These are phyloP conservation scores for Hemicordylus capensis DNA, from an alignment of 2,113 vertebrate species.

Conservation along the genomic window DNA sequence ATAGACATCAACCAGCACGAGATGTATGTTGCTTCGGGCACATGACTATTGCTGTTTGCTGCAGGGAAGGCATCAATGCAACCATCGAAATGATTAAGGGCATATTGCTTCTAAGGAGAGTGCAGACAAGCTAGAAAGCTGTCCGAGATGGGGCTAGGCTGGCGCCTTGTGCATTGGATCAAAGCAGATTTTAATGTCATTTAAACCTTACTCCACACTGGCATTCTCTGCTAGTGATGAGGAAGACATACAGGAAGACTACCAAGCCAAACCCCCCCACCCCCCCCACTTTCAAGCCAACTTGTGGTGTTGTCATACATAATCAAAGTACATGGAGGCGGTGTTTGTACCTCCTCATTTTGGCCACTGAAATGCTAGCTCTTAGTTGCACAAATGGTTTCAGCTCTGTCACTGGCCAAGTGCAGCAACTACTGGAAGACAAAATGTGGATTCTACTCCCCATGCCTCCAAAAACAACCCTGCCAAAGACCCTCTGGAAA, in stretches of 20 bases:
- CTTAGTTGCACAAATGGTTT: not conserved
- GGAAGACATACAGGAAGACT: not conserved
- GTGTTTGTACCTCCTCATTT: not conserved
- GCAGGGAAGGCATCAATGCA: conserved; percentile 14
- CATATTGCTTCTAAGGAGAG: conserved; percentile 16
- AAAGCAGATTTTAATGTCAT: not conserved
- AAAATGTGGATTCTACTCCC: too few relatives aligned
- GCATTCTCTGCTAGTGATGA: not conserved
- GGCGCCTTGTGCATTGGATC: not conserved
- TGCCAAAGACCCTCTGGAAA: not conserved
- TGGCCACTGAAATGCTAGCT: not conserved
- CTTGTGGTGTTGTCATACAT: not conserved
- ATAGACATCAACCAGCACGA: not conserved
- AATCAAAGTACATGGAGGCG: not conserved
- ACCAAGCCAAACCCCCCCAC: too few relatives aligned
- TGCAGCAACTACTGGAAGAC: not conserved
- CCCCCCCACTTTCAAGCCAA: not conserved
- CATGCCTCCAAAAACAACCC: not conserved
- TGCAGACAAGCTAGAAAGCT: not conserved
- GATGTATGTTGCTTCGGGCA: not conserved
- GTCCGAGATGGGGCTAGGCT: not conserved
- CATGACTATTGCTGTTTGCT: conserved; percentile 26
- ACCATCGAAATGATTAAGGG: conserved; percentile 1
- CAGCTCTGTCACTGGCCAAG: not conserved
- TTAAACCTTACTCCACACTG: not conserved